Percentiles rank a stretch among this genome's conserved stretches.
Conservation (phyloP, 2,797 vertebrate species). For the Anableps anableps region DNA sequence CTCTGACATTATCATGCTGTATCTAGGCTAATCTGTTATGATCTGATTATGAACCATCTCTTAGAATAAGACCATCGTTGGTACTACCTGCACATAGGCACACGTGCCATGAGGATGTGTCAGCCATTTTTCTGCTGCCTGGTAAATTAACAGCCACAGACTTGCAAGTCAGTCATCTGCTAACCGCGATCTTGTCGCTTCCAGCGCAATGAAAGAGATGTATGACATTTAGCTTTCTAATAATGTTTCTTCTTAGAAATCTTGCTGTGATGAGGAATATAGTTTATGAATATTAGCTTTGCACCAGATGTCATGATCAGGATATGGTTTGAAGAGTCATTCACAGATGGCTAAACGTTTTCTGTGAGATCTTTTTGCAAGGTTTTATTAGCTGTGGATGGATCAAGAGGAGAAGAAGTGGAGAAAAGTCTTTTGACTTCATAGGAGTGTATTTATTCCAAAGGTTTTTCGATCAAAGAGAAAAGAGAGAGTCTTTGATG, state of each 20-base stretch:
- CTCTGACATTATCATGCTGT: conserved; percentile 84
- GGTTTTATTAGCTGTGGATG: conserved; percentile 86
- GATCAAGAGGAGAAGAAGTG: conserved; percentile 72
- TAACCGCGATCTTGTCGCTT: conserved; percentile 76
- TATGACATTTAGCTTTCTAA: conserved; percentile 73
- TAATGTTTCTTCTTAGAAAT: conserved; percentile 34
- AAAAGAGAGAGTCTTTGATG: conserved; percentile 77
- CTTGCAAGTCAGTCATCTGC: conserved; percentile 85
- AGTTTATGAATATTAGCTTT: conserved; percentile 71
- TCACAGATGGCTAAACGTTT: conserved; percentile 83
- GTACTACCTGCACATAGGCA: conserved; percentile 79
- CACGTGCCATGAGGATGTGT: conserved; percentile 80
- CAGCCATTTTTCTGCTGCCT: conserved; percentile 88
- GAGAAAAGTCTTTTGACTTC: conserved; percentile 76
- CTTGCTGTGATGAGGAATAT: conserved; percentile 35
- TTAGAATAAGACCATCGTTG: conserved; percentile 82
- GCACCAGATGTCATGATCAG: conserved; percentile 64
- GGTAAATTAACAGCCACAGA: conserved; percentile 87
- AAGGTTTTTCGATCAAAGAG: conserved; percentile 71
- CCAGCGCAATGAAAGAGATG: conserved; percentile 49
- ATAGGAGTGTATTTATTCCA: conserved; percentile 84
- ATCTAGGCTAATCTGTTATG: conserved; percentile 85
- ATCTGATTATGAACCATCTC: conserved; percentile 82
- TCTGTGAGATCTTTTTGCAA: conserved; percentile 87
- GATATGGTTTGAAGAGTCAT: conserved; percentile 57